Conservation (phyloP, 2,888 invertebrate genomes). For the Diaperis boleti region DNA sequence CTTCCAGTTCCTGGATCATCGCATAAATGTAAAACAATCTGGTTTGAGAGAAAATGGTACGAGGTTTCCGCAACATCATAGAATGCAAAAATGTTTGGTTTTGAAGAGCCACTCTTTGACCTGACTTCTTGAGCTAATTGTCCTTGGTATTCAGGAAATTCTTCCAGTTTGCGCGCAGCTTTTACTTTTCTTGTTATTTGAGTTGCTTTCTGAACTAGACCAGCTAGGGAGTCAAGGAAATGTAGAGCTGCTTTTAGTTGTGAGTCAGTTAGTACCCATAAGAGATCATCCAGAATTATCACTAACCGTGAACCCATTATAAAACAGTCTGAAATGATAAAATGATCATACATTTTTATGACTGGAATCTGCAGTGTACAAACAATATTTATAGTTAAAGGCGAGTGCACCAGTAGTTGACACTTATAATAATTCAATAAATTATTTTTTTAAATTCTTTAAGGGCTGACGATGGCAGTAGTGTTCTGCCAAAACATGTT, state of each 20-base stretch:
- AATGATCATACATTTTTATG: too few relatives aligned
- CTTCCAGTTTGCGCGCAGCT: slow-evolving; percentile 84
- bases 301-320: slow-evolving; percentile 92
- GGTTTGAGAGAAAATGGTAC: slow-evolving; percentile 93
- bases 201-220: slow-evolving; percentile 84
- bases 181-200: slow-evolving; percentile 84
- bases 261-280: slow-evolving; percentile 97
- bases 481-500: too few relatives aligned
- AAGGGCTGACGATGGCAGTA: too few relatives aligned
- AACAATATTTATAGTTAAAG: background rate
- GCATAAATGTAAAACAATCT: slow-evolving; percentile 95
- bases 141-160: slow-evolving; percentile 80
- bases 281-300: slow-evolving; percentile 92
- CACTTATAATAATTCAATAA: too few relatives aligned
- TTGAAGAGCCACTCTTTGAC: slow-evolving; percentile 61
- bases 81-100: slow-evolving; percentile 77
- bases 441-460: too few relatives aligned
- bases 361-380: too few relatives aligned
- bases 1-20: slow-evolving; percentile 94
- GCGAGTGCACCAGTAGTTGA: too few relatives aligned
- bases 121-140: slow-evolving; percentile 74
- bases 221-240: slow-evolving; percentile 87
- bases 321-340: slow-evolving; percentile 91
- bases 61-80: slow-evolving; percentile 98
- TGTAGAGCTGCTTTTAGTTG: slow-evolving; percentile 94